These are phyloP conservation scores for Adineta ricciae DNA, from an alignment of 2,888 invertebrate genomes.

Conservation along the genomic window DNA sequence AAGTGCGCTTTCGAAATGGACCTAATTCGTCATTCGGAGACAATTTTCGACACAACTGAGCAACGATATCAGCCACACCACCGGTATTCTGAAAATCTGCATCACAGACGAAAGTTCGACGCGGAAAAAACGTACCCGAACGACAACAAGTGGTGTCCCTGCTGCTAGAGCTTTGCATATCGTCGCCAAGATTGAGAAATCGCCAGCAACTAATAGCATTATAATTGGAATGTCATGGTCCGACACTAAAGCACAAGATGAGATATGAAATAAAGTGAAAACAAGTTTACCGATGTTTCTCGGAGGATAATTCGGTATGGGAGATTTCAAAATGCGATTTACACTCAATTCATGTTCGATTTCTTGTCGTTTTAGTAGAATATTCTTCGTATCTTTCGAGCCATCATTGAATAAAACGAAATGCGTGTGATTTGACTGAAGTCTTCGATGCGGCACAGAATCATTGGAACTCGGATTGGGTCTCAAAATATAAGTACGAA, in stretches of 20 bases:
- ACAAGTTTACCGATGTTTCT: not conserved
- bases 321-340: not conserved
- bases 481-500: not conserved
- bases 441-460: conserved; percentile 21
- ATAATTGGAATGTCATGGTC: conserved; percentile 42
- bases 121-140: not conserved
- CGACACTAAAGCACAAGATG: no score
- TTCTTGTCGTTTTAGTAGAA: conserved; percentile 41
- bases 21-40: not conserved
- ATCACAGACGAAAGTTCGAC: no score
- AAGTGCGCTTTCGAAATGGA: not conserved
- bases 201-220: conserved; percentile 47
- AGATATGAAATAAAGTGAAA: no score
- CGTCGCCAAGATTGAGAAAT: conserved; percentile 42
- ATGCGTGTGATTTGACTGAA: conserved; percentile 50
- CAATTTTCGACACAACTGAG: not conserved
- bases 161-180: conserved; percentile 2
- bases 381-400: conserved; percentile 34
- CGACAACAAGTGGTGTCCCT: conserved; percentile 26
- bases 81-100: not conserved
- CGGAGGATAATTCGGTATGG: not conserved
- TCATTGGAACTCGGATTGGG: not conserved
- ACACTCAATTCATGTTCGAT: not conserved
- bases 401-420: conserved; percentile 49
- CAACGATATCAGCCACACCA: not conserved